phyloP scores from a whole-genome alignment of 2,113 vertebrate genomes.

The Hystrix brachyura region DNA sequence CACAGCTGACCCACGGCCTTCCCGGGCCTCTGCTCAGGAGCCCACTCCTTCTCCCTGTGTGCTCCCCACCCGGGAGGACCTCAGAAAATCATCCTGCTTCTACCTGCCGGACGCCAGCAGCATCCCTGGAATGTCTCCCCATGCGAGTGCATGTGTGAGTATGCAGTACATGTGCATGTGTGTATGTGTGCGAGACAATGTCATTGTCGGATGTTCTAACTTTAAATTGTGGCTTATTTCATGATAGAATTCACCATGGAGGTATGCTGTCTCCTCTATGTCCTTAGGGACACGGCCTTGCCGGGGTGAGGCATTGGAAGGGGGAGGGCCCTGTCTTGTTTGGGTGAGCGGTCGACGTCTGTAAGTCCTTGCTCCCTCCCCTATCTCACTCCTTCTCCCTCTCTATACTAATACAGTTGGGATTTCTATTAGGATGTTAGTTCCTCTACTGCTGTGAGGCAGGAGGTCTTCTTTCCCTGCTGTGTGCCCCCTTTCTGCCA shows the following conservation, averaged over 20 bases:
- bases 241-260: not conserved
- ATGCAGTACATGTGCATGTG: too few relatives aligned
- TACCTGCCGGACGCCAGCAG: accelerated
- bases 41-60: not conserved
- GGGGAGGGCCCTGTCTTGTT: not conserved
- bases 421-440: too few relatives aligned
- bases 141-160: not conserved
- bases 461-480: accelerated
- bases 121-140: not conserved
- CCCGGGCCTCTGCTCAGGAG: accelerated
- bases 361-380: not conserved
- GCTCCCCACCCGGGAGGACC: too few relatives aligned
- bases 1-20: not conserved
- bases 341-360: not conserved
- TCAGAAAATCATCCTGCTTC: accelerated
- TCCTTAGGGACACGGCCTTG: not conserved
- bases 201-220: not conserved
- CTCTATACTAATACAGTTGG: not conserved
- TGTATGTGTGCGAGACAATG: accelerated
- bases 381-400: not conserved
- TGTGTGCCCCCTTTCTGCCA: too few relatives aligned
- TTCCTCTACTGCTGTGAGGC: not conserved
- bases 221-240: not conserved
- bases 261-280: not conserved
- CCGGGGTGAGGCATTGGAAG: not conserved